Base-by-base conservation (phyloP, 1,140 invertebrate genomes). In the Brachionus calyciflorus region DNA sequence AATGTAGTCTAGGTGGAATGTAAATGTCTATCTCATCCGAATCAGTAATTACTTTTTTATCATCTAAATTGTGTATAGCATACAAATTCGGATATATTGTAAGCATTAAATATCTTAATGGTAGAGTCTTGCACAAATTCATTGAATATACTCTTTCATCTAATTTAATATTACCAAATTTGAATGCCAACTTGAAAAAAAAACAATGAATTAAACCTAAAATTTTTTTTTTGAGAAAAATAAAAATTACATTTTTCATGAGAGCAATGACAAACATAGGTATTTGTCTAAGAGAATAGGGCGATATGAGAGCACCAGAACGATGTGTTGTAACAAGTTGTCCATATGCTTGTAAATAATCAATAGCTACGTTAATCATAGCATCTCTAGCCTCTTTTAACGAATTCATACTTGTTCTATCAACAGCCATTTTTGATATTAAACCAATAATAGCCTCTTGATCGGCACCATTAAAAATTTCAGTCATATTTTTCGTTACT, bases 391-490 rank as follows among this genome's bases (percentile, higher is more conserved):
- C 96, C 86, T 99, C 96, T 3, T 89, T 88, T 79, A 98, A 78
- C 46, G 91, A 92, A 10, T 92, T 91, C 48, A 91, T 88, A 77
- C 91, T 87, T 77, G 92, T 93, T 63, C 93, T 88, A 84, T 99
- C 96, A 24, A 96, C 94, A 80, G 94, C 93, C 94, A 98, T 98
- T 89, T 98, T 98, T 1, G 91, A 89, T 24, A 98, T 87, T 53
- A 99, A 84, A 46, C 92, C 92, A 44, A 95, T 87, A 78, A 99
- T 94, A 63, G 93, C 93, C 82, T 97, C 91, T 81, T 96, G 91
- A 85, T 99, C 96, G n/a, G 95, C 96, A 10, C 90, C 89, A 81
- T 92, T 89, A 80, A 96, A 88, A 14, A 99, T 88, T 80, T 98
- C 94, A 2, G 89, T 87, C 46, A 98, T 82, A 80, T 89, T 93